These are phyloP conservation scores for Callionymus lyra DNA, from an alignment of 2,113 vertebrate genomes.

Conservation along the genomic window DNA sequence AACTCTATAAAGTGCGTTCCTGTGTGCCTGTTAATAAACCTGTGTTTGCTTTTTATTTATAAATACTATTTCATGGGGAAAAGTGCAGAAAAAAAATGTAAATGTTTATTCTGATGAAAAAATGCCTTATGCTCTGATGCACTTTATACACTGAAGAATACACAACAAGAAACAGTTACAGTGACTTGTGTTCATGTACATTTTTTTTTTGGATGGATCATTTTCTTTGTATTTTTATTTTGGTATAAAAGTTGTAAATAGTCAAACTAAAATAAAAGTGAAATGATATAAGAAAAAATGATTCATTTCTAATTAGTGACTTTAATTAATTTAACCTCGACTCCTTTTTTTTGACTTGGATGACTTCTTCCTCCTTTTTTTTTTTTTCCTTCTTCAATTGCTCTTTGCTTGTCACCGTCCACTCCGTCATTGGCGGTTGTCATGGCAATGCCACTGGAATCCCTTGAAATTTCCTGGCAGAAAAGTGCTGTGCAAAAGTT, in stretches of 20 bases:
- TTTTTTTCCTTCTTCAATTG: slow-evolving; percentile 10
- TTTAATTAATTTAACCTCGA: no score
- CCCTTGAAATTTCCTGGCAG: slow-evolving; percentile 53
- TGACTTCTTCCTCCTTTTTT: slow-evolving; percentile 9
- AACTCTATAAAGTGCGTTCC: no score
- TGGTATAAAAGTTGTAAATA: slow-evolving; percentile 57
- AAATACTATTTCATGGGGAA: no score
- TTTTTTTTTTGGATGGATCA: slow-evolving; percentile 39
- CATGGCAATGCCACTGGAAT: slow-evolving; percentile 58
- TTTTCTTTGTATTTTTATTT: slow-evolving; percentile 44
- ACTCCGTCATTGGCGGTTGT: slow-evolving; percentile 48
- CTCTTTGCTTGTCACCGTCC: slow-evolving; percentile 31
- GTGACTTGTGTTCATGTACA: slow-evolving; percentile 3
- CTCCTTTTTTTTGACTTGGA: no score
- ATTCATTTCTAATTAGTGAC: no score
- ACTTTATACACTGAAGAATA: slow-evolving; percentile 65
- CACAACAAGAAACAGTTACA: slow-evolving; percentile 9
- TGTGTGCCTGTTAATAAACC: no score
- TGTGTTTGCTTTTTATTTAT: no score
- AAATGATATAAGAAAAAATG: slow-evolving; percentile 2
- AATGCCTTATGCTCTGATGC: slow-evolving; percentile 51
- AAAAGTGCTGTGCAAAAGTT: slow-evolving; percentile 50
- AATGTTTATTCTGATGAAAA: slow-evolving; percentile 20
- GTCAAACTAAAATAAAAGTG: slow-evolving; percentile 52
- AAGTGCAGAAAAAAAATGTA: slow-evolving; percentile 20